A percentile compares a stretch with the other conserved stretches of the same genome.
Evolutionary conservation across 2,888 invertebrate genomes (phyloP).

Genomic region (Sphinx pinastri): DNA sequence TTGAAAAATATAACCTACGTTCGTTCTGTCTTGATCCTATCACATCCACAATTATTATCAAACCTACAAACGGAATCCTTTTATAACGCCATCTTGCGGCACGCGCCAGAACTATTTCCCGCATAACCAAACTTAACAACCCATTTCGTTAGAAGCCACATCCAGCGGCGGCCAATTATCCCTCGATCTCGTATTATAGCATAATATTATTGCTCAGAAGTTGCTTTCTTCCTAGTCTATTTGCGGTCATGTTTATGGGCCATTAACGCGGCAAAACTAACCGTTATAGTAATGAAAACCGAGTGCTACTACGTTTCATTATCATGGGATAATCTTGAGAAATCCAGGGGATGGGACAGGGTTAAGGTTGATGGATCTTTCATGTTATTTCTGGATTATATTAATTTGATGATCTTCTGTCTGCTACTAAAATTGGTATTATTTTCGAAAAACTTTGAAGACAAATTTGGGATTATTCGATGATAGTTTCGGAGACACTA

Average conservation of each 20-base stretch:
- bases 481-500: too few species aligned
- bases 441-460: too few species aligned
- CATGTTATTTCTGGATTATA: not conserved
- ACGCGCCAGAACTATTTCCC: not conserved
- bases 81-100: slow-evolving; percentile 5
- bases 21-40: too few species aligned
- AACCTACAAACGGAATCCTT: not conserved
- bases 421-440: not conserved
- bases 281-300: slow-evolving; percentile 77
- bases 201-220: slow-evolving; percentile 63
- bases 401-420: not conserved
- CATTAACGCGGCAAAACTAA: slow-evolving; percentile 74
- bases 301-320: slow-evolving; percentile 73
- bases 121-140: not conserved
- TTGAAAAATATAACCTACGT: too few species aligned
- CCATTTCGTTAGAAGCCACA: slow-evolving; percentile 32
- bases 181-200: slow-evolving; percentile 37
- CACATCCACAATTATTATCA: not conserved
- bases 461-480: not conserved
- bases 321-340: slow-evolving; percentile 71
- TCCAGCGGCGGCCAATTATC: slow-evolving; percentile 45
- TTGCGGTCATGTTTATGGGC: slow-evolving; percentile 77
- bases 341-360: slow-evolving; percentile 23
- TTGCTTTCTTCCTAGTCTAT: slow-evolving; percentile 68
- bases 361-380: slow-evolving; percentile 13